These are phyloP conservation scores for Spea bombifrons DNA, from an alignment of 2,113 vertebrate species.

Conservation along the genomic window DNA sequence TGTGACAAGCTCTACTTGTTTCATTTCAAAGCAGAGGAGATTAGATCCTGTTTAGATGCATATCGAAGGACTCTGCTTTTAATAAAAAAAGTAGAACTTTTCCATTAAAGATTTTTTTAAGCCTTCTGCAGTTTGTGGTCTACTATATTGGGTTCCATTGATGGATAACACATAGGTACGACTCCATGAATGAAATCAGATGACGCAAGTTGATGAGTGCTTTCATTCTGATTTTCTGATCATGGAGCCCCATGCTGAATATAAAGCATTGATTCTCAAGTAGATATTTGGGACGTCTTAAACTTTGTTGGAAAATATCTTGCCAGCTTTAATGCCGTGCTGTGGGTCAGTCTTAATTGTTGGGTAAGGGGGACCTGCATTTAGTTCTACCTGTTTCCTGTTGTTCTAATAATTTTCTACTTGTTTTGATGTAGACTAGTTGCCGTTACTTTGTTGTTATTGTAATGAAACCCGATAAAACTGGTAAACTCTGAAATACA, in stretches of 20 bases:
- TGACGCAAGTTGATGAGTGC: not conserved
- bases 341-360: no score
- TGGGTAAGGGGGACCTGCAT: no score
- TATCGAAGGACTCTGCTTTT: not conserved
- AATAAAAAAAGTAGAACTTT: not conserved
- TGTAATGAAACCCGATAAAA: not conserved
- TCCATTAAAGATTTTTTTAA: not conserved
- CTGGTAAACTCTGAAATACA: not conserved
- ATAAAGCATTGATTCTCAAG: no score
- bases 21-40: not conserved
- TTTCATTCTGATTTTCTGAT: no score
- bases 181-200: not conserved
- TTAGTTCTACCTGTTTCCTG: no score
- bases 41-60: not conserved
- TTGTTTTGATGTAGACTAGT: no score
- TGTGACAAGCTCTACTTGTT: slow-evolving; percentile 3
- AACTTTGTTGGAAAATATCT: no score
- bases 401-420: no score
- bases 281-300: no score
- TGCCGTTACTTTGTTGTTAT: no score
- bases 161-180: not conserved
- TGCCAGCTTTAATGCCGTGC: no score
- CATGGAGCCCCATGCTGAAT: no score
- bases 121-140: not conserved
- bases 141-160: not conserved